phyloP scores from a whole-genome alignment of 2,113 vertebrate genomes.

The Poecile atricapillus region DNA sequence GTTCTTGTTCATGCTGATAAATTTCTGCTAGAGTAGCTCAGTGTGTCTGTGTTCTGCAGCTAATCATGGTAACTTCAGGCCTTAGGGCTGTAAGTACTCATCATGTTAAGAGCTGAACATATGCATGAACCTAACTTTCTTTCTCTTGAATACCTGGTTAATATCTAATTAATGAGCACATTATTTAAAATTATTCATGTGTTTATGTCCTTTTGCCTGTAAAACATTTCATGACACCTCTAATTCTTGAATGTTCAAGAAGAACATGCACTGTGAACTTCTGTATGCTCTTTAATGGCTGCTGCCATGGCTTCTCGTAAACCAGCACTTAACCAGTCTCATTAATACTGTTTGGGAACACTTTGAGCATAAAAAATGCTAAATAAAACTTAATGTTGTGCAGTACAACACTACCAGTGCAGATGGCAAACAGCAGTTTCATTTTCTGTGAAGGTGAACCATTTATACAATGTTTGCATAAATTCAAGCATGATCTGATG shows the following conservation, averaged over 20 bases:
- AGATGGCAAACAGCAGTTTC: slow-evolving; percentile 13
- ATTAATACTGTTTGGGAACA: not conserved
- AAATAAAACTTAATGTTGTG: not conserved
- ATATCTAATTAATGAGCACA: not conserved
- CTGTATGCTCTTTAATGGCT: not conserved
- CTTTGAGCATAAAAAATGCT: not conserved
- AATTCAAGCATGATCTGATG: not conserved
- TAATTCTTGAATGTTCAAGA: not conserved
- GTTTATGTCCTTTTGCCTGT: not conserved
- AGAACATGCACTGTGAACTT: not conserved
- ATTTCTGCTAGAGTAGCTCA: not conserved
- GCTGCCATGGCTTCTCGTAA: not conserved
- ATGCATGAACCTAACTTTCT: not conserved
- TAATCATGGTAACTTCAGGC: not conserved
- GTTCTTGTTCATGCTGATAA: not conserved
- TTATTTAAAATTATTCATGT: not conserved
- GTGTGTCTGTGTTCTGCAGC: not conserved
- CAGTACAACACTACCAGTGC: not conserved
- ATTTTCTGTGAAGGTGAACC: not conserved
- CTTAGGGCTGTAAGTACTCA: not conserved
- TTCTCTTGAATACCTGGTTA: not conserved
- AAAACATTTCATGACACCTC: not conserved
- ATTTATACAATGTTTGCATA: not conserved
- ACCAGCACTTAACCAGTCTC: not conserved
- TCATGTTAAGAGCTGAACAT: not conserved